These are phyloP conservation scores for Drosophila pruinosa DNA, from an alignment of 1,140 invertebrate species.

Conservation along the genomic window DNA sequence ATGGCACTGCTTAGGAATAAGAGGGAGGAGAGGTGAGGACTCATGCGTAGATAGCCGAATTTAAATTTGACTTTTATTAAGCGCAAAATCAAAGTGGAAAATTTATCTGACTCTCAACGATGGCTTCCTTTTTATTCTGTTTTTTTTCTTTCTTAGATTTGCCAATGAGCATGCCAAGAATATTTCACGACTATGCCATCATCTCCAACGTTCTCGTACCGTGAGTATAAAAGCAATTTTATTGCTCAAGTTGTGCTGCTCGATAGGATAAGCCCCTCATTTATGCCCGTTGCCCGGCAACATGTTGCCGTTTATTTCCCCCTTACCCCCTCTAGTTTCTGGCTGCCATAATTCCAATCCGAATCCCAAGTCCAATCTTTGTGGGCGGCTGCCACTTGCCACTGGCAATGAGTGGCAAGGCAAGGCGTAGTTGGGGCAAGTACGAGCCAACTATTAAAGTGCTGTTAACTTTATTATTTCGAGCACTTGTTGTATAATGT, in stretches of 20 bases:
- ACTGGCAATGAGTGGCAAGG: conserved; percentile 7
- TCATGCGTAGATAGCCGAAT: conserved; percentile 74
- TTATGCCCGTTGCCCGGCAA: conserved; percentile 74
- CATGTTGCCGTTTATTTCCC: conserved; percentile 58
- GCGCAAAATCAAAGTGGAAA: conserved; percentile 78
- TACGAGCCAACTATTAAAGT: conserved; percentile 74
- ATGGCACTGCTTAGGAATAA: background rate
- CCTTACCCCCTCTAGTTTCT: background rate
- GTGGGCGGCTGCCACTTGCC: conserved; percentile 38
- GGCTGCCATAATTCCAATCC: conserved; percentile 23
- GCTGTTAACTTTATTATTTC: conserved; percentile 81
- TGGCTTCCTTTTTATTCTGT: conserved; percentile 9
- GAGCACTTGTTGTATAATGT: conserved; percentile 80
- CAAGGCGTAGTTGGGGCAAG: conserved; percentile 10
- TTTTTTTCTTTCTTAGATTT: background rate
- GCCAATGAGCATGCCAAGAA: conserved; percentile 60
- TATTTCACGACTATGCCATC: conserved; percentile 40
- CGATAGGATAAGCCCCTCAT: conserved; percentile 76
- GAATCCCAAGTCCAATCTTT: conserved; percentile 39
- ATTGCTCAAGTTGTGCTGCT: conserved; percentile 78
- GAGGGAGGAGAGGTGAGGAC: background rate
- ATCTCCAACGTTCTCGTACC: background rate
- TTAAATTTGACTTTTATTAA: conserved; percentile 82
- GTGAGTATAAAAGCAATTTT: conserved; percentile 74
- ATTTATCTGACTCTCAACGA: conserved; percentile 52